Percentiles rank a stretch among this genome's conserved stretches.
Conservation (phyloP, 2,113 vertebrate species). For the Emydocephalus ijimae region DNA sequence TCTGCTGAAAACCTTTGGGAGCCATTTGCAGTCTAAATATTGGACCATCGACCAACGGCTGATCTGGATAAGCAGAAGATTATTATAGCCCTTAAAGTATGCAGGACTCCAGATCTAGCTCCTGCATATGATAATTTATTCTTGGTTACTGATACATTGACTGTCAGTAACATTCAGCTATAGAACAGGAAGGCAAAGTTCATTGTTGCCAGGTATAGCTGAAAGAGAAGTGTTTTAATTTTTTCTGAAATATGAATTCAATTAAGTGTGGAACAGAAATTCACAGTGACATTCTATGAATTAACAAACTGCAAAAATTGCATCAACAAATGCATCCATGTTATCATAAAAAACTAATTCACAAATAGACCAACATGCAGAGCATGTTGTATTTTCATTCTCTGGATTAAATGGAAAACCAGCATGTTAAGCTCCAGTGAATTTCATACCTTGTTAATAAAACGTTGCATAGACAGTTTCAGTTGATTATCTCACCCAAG, state of each 20-base stretch:
- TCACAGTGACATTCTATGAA: neutral
- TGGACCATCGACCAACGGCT: neutral
- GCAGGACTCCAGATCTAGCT: neutral
- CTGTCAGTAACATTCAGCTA: neutral
- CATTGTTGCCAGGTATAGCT: neutral
- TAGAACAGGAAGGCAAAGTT: neutral
- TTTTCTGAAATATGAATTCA: neutral
- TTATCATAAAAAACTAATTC: neutral
- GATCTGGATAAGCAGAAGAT: neutral
- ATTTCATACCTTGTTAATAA: conserved; percentile 48
- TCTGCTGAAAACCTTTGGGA: neutral
- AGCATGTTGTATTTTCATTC: neutral
- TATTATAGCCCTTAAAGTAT: neutral
- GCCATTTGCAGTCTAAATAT: neutral
- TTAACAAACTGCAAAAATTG: neutral
- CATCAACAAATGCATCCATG: neutral
- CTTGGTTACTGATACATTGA: neutral
- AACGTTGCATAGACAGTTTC: conserved; percentile 48
- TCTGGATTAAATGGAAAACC: conserved; percentile 24
- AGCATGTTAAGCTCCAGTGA: conserved; percentile 28
- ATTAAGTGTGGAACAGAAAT: neutral
- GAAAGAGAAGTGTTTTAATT: neutral
- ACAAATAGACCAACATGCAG: neutral
- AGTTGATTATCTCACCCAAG: conserved; percentile 14
- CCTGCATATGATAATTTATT: neutral